Percentiles rank a stretch among this genome's conserved stretches.
phyloP scores from a whole-genome alignment of 2,113 vertebrate species.

The Larimichthys polyactis region DNA sequence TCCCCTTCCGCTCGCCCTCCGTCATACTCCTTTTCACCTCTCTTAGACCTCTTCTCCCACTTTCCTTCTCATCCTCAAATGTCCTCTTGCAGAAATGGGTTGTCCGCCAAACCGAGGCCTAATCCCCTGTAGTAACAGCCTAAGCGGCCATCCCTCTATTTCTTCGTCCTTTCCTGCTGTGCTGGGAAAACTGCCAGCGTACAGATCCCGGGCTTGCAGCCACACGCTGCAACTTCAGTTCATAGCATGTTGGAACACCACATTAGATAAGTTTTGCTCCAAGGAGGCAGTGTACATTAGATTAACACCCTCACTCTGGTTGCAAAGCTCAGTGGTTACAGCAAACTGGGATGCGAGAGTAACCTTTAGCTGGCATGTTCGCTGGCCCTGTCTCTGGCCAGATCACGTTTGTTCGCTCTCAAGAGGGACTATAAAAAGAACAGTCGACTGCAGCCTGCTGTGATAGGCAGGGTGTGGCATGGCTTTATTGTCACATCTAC shows the following conservation, averaged over 20 bases:
- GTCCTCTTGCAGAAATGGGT: slow-evolving; percentile 56
- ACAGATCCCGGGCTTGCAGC: slow-evolving; percentile 58
- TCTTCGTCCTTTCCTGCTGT: slow-evolving; percentile 59
- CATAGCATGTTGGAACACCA: slow-evolving; percentile 52
- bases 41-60: slow-evolving; percentile 39
- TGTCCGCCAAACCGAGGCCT: slow-evolving; percentile 65
- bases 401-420: slow-evolving; percentile 60
- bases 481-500: slow-evolving; percentile 59
- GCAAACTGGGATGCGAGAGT: slow-evolving; percentile 48
- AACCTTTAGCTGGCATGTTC: slow-evolving; percentile 35
- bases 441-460: slow-evolving; percentile 64
- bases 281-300: slow-evolving; percentile 62
- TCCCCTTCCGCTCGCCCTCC: slow-evolving; percentile 40
- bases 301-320: slow-evolving; percentile 67
- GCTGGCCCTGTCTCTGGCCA: slow-evolving; percentile 52
- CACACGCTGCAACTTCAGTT: slow-evolving; percentile 59
- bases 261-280: slow-evolving; percentile 65
- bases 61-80: slow-evolving; percentile 46
- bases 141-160: slow-evolving; percentile 47
- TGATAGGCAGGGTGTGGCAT: slow-evolving; percentile 60
- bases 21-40: slow-evolving; percentile 45
- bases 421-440: slow-evolving; percentile 76
- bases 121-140: slow-evolving; percentile 68
- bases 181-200: slow-evolving; percentile 53
- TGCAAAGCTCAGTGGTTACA: slow-evolving; percentile 51